Conservation (phyloP, 2,113 vertebrate genomes). For the Entomyzon cyanotis region DNA sequence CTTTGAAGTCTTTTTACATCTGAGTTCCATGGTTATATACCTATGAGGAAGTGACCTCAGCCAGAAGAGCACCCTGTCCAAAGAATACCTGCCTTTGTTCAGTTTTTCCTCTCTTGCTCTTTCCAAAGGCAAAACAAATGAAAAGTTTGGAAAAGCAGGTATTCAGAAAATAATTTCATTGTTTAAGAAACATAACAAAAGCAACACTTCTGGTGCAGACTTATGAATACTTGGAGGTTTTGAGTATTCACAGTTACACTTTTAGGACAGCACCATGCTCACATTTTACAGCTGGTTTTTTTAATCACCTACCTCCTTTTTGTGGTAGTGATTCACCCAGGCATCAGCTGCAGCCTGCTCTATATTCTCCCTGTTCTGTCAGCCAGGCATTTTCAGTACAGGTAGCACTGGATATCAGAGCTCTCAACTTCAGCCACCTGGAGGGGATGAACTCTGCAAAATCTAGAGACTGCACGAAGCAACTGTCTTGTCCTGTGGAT, state of each 20-base stretch:
- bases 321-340: background rate
- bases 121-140: background rate
- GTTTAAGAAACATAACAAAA: background rate
- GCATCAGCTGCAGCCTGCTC: background rate
- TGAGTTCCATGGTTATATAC: background rate
- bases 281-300: background rate
- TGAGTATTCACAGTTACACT: rapidly evolving
- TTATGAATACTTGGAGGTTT: background rate
- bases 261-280: background rate
- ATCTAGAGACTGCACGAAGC: background rate
- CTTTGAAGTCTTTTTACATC: background rate
- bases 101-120: background rate
- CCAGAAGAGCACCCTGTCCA: background rate
- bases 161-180: background rate
- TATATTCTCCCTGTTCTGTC: background rate
- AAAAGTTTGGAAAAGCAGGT: background rate
- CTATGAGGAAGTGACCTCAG: background rate
- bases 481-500: background rate
- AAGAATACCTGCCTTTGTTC: background rate
- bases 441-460: background rate
- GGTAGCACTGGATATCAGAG: background rate
- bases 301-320: background rate
- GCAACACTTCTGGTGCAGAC: rapidly evolving
- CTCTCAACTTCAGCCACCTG: background rate
- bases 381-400: background rate